Percentiles rank a stretch among this genome's conserved stretches.
Conservation (phyloP, 2,797 vertebrate species). For the Aplochiton taeniatus region DNA sequence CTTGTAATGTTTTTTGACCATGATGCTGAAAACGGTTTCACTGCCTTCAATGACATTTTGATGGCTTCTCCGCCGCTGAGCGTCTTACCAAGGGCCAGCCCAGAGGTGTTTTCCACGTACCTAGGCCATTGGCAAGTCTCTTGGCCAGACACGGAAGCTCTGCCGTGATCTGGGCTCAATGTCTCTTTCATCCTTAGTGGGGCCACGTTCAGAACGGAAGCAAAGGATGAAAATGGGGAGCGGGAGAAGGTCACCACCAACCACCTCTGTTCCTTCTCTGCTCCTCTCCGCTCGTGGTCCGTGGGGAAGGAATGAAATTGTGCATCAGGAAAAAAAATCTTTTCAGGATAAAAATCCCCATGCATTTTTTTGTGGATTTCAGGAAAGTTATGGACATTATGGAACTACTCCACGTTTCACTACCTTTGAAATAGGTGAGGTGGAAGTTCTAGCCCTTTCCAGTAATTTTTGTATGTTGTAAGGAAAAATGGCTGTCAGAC, state of each 20-base stretch:
- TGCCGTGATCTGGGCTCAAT: no score
- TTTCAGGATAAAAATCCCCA: not conserved
- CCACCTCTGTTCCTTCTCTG: not conserved
- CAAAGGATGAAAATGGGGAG: not conserved
- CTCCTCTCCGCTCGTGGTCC: not conserved
- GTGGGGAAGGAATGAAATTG: not conserved
- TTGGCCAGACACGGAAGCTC: no score
- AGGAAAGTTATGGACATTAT: slow-evolving; percentile 40
- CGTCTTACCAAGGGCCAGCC: no score
- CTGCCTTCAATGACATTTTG: no score
- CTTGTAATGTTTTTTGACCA: no score
- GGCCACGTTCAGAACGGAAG: not conserved
- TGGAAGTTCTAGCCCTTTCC: slow-evolving; percentile 40
- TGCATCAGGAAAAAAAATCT: not conserved
- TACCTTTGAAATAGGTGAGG: slow-evolving; percentile 13
- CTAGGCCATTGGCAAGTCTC: no score
- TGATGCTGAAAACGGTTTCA: no score
- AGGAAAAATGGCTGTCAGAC: slow-evolving; percentile 2
- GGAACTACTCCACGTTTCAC: slow-evolving; percentile 17
- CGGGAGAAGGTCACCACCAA: not conserved
- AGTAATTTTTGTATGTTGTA: slow-evolving; percentile 12
- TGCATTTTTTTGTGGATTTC: not conserved
- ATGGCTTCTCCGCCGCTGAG: no score
- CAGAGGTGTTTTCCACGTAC: no score
- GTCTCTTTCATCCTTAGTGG: no score